These are phyloP conservation scores for Operophtera brumata DNA, from an alignment of 2,888 invertebrate genomes.

Conservation along the genomic window DNA sequence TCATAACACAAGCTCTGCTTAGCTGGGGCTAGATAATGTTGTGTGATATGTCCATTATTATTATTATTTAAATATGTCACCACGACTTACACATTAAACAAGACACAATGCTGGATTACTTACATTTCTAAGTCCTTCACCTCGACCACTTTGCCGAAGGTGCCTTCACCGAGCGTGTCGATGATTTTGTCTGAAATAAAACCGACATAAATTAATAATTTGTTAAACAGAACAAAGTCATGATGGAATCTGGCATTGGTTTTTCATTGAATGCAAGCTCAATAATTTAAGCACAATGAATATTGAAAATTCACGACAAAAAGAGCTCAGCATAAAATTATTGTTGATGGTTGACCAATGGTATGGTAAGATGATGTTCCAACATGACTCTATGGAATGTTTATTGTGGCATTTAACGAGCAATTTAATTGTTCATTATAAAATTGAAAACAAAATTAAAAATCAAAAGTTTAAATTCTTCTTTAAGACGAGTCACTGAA, in stretches of 20 bases:
- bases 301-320: constrained; percentile 32
- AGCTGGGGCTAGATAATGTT: too few species aligned
- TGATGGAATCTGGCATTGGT: constrained; percentile 60
- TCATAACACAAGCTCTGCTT: too few species aligned
- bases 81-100: background rate
- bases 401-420: constrained; percentile 29
- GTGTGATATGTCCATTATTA: too few species aligned
- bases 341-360: constrained; percentile 39
- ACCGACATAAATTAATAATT: constrained; percentile 73
- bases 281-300: constrained; percentile 11
- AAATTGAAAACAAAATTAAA: constrained; percentile 36
- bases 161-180: constrained; percentile 99
- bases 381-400: constrained; percentile 52
- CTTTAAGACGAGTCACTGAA: constrained; percentile 50
- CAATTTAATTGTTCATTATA: constrained; percentile 29
- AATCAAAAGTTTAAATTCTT: constrained; percentile 49
- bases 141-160: constrained; percentile 99
- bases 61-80: too few species aligned
- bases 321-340: constrained; percentile 15
- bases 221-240: constrained; percentile 56
- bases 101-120: constrained; percentile 63
- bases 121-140: constrained; percentile 97
- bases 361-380: constrained; percentile 46
- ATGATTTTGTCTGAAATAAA: constrained; percentile 98
- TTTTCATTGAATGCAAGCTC: constrained; percentile 15